These are phyloP conservation scores for Odontocerum albicorne DNA, from an alignment of 2,888 invertebrate genomes.

Conservation along the genomic window DNA sequence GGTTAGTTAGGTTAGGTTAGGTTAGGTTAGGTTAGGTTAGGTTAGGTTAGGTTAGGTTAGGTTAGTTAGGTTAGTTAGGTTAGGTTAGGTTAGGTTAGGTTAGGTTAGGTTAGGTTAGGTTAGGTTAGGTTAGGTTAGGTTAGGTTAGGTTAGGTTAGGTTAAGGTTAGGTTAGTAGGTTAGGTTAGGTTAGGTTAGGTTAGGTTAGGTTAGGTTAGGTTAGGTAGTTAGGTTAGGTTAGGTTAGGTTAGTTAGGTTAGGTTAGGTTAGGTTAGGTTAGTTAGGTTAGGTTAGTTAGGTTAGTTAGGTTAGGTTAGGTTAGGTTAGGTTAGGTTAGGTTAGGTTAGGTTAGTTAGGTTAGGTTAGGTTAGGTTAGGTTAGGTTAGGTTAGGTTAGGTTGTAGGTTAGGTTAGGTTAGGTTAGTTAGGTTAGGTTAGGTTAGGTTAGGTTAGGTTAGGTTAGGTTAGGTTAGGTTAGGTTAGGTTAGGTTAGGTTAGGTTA, in stretches of 20 bases:
- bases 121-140: constrained; percentile 7
- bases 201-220: not conserved
- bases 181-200: constrained; percentile 4
- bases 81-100: constrained; percentile 27
- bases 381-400: constrained; percentile 25
- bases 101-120: constrained; percentile 7
- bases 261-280: constrained; percentile 28
- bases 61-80: constrained; percentile 18
- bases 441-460: constrained; percentile 13
- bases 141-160: constrained; percentile 7
- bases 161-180: not conserved
- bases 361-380: constrained; percentile 26
- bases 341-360: constrained; percentile 19
- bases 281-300: constrained; percentile 27
- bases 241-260: constrained; percentile 25
- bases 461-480: constrained; percentile 7
- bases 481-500: constrained; percentile 6
- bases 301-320: constrained; percentile 27
- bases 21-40: constrained; percentile 7
- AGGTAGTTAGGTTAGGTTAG: not conserved
- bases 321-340: constrained; percentile 25
- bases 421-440: constrained; percentile 26
- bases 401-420: constrained; percentile 20
- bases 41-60: constrained; percentile 25
- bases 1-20: constrained; percentile 16